Evolutionary conservation across 2,888 invertebrate genomes (phyloP).

Genomic region (Amphipoea oculea): DNA sequence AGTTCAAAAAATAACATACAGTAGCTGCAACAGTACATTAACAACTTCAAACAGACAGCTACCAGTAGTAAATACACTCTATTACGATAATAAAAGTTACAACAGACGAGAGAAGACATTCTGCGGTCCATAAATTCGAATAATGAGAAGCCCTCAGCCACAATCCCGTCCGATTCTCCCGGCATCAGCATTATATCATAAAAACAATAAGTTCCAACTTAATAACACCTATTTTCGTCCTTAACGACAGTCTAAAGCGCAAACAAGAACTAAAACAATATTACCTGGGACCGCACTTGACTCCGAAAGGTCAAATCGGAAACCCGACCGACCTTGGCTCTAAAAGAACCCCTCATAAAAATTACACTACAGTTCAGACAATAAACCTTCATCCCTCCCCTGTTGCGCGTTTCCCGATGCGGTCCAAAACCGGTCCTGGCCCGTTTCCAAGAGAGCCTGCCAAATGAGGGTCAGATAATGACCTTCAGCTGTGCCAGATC

Average conservation of each 20-base stretch:
- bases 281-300: conserved; percentile 55
- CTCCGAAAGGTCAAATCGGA: conserved; percentile 45
- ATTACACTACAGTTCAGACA: conserved; percentile 62
- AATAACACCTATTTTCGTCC: conserved; percentile 32
- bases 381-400: conserved; percentile 58
- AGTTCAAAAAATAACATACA: background rate
- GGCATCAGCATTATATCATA: conserved; percentile 36
- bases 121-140: conserved; percentile 9
- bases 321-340: conserved; percentile 54
- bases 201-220: conserved; percentile 48
- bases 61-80: background rate
- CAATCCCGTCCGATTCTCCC: conserved; percentile 14
- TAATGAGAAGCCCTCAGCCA: conserved; percentile 28
- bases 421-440: conserved; percentile 65
- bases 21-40: background rate
- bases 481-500: conserved; percentile 71
- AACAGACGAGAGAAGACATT: background rate
- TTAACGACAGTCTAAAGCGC: conserved; percentile 23
- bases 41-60: background rate
- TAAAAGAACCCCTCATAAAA: conserved; percentile 54
- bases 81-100: background rate
- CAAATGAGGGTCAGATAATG: conserved; percentile 72
- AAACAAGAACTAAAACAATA: conserved; percentile 42
- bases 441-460: conserved; percentile 69
- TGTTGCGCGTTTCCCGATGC: conserved; percentile 59